These are phyloP conservation scores for Tychaedon coryphoeus DNA, from an alignment of 2,113 vertebrate species.

Conservation along the genomic window DNA sequence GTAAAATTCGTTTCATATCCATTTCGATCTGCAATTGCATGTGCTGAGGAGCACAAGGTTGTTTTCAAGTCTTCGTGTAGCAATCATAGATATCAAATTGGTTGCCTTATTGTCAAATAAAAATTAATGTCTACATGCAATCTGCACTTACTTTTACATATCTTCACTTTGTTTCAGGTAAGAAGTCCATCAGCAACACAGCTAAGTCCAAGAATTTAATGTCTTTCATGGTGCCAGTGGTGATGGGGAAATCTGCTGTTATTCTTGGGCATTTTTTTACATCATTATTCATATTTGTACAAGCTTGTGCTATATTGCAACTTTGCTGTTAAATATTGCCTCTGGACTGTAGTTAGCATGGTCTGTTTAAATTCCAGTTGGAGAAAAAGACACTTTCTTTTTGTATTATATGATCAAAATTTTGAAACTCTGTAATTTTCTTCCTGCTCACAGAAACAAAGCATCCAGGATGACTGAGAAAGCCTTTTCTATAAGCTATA, in stretches of 20 bases:
- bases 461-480: conserved; percentile 64
- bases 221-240: not conserved
- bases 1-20: not conserved
- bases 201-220: not conserved
- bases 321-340: not conserved
- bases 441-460: conserved; percentile 70
- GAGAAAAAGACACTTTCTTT: conserved; percentile 26
- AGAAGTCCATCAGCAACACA: not conserved
- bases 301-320: not conserved
- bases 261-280: not conserved
- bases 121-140: not conserved
- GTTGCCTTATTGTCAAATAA: not conserved
- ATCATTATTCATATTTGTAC: not conserved
- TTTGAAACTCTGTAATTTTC: conserved; percentile 73
- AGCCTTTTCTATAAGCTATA: conserved; percentile 79
- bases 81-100: not conserved
- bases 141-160: not conserved
- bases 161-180: not conserved
- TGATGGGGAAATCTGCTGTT: not conserved
- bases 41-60: not conserved
- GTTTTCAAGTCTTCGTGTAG: not conserved
- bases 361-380: conserved; percentile 13
- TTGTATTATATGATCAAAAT: conserved; percentile 55
- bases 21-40: not conserved
- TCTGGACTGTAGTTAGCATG: not conserved